Base-by-base conservation (phyloP, 2,888 invertebrate species). In the Hermaeophaga mercurialis region DNA sequence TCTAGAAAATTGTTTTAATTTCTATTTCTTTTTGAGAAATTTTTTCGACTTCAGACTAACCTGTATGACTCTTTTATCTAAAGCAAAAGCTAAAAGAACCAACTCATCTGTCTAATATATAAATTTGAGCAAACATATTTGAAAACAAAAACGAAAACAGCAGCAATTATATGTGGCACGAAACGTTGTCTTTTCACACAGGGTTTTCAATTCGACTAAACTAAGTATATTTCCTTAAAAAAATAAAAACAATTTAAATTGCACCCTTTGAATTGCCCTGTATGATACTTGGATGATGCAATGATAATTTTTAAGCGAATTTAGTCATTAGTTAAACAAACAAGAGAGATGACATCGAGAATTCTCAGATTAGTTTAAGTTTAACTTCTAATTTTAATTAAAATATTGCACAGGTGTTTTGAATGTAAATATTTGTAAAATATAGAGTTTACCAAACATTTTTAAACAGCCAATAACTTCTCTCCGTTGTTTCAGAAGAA, bases 111-210 rank as follows among this genome's bases (percentile, higher is more conserved):
- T 33, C 46, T 47, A 47, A 47, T 12, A 34, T 34, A 22, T 19
- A 11, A 34, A 47, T 36, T 47, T 47, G 47, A 47, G 36, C 47
- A 36, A 48, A 48, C 24, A 26, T n/a, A 48, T 48, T 48, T 48
- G 38, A 18, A 24, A 28, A 28, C 3, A n/a, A 24, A 34, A 43
- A 44, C 26, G 22, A 12, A 19, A 47, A 47, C 36, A 46, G 19
- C 19, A 33, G 46, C 19, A 48, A 48, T 26, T 14, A 36, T 48
- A 38, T 28, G 48, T 48, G 48, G 48, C 48, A 48, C 48, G 38
- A 38, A 48, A n/a, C 18, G 11, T n/a, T n/a, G n/a, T 46, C 36
- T 12, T 47, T 26, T 48, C 48, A 48, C 6, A 28, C 28, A 17
- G 28, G 26, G 38, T 17, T n/a, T n/a, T n/a, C 26, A 24, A 28